Conservation (phyloP, 2,113 vertebrate species). For the Phoxinus phoxinus region DNA sequence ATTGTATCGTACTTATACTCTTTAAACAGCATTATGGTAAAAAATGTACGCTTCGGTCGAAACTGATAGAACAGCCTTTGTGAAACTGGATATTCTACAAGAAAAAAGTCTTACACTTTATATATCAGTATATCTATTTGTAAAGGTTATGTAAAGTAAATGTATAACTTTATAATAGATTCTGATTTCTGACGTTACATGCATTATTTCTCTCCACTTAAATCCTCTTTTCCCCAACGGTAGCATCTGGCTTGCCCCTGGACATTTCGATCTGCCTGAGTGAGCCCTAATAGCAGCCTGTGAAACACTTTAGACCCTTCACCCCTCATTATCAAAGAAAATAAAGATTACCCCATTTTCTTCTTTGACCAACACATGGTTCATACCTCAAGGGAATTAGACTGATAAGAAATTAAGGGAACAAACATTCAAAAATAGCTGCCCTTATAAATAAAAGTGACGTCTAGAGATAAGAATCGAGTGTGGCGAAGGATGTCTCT, state of each 20-base stretch:
- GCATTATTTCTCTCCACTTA: not conserved
- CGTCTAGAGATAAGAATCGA: constrained; percentile 9
- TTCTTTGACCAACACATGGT: constrained; percentile 19
- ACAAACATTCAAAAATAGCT: constrained; percentile 50
- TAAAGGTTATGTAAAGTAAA: not conserved
- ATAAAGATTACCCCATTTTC: constrained; percentile 42
- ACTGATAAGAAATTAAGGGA: constrained; percentile 59
- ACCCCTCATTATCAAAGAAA: constrained; percentile 55
- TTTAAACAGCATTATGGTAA: no score
- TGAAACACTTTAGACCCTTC: constrained; percentile 59
- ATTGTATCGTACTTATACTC: no score
- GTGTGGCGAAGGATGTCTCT: constrained; percentile 12
- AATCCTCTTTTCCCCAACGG: constrained; percentile 56
- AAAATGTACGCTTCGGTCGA: no score
- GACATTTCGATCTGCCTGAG: constrained; percentile 61
- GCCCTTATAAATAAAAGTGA: not conserved
- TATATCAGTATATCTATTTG: not conserved
- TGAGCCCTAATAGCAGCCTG: constrained; percentile 64
- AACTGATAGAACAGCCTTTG: not conserved
- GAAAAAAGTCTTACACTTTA: not conserved
- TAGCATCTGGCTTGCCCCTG: constrained; percentile 45
- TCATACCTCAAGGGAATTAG: constrained; percentile 55
- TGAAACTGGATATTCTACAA: not conserved
- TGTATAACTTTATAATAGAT: not conserved
- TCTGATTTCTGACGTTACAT: not conserved